Percentiles rank a stretch among this genome's conserved stretches.
Conservation (phyloP, 2,888 invertebrate species). For the Helobdella robusta region DNA sequence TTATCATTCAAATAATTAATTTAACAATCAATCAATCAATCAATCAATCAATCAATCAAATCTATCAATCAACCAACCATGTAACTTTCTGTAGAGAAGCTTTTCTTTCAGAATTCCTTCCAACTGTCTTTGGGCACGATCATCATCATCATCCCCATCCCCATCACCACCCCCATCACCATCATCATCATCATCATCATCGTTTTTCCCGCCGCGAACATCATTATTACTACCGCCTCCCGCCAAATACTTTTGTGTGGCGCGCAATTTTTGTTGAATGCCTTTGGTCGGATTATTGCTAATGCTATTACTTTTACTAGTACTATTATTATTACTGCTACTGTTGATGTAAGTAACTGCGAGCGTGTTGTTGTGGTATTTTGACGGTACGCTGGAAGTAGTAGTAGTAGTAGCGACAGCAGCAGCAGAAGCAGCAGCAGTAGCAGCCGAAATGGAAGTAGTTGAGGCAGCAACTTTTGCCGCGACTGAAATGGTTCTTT, state of each 20-base stretch:
- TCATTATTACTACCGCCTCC: background rate
- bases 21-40: background rate
- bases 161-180: too few relatives aligned
- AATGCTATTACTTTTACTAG: background rate
- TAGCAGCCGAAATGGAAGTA: too few relatives aligned
- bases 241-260: background rate
- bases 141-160: background rate
- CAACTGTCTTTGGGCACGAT: too few relatives aligned
- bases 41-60: slow-evolving; percentile 3
- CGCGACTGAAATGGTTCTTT: too few relatives aligned
- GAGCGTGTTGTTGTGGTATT: background rate
- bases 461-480: too few relatives aligned
- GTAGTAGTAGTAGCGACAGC: too few relatives aligned
- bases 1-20: background rate
- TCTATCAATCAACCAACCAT: too few relatives aligned
- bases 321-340: background rate
- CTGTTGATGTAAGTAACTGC: background rate
- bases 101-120: too few relatives aligned
- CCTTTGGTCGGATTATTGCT: background rate
- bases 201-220: background rate
- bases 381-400: background rate
- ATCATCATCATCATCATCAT: too few relatives aligned
- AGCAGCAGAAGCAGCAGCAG: too few relatives aligned
- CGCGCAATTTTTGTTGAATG: background rate
- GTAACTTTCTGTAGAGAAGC: too few relatives aligned